Evolutionary conservation across 2,797 vertebrate genomes (phyloP), one percentile per base, ranked within the genome.

Genomic region (Enteromius trimaculatus): DNA sequence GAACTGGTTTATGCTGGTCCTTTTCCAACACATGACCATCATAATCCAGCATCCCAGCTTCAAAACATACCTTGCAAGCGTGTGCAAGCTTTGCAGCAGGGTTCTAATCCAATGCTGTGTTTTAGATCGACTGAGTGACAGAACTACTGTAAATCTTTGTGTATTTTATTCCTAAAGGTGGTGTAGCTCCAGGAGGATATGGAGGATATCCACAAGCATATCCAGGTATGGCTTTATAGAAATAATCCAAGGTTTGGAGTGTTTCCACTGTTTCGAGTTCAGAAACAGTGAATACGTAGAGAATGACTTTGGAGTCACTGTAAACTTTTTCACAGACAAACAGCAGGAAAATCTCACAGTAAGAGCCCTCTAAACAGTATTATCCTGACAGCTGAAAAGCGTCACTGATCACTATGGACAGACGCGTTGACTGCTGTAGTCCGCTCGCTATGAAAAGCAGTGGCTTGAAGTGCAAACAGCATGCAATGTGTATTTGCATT

Each of bases 121-220:
- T 4, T 29, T 29, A 47, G 13, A 31, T 9, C 3, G 11, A 14
- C 19, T 29, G 13, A 29, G 21, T 26, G n/a, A 8, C 47, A 34
- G 10, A 34, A 34, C 34, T 26, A 49, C n/a, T n/a, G n/a, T n/a
- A n/a, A 10, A 13, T 55, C 9, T 77, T 6, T 79, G n/a, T 44
- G 49, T 70, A 10, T 82, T 26, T 81, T 37, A 34, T 79, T 89
- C 88, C 88, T 87, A 83, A 6, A 62, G 90, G 64, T 72, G 88
- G 77, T 39, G 86, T 88, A 21, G 89, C 26, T 74, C 92, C 92
- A 77, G 92, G 92, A 74, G 90, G 91, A 82, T 93, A 92, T 66
- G 91, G 91, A 85, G 93, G 89, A 82, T 92, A 88, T 89, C 93
- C 92, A 19, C 95, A 94, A 87, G 90, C 83, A 72, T 92, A 90